Evolutionary conservation across 2,888 invertebrate species (phyloP).

Genomic region (Hartigia nigra): DNA sequence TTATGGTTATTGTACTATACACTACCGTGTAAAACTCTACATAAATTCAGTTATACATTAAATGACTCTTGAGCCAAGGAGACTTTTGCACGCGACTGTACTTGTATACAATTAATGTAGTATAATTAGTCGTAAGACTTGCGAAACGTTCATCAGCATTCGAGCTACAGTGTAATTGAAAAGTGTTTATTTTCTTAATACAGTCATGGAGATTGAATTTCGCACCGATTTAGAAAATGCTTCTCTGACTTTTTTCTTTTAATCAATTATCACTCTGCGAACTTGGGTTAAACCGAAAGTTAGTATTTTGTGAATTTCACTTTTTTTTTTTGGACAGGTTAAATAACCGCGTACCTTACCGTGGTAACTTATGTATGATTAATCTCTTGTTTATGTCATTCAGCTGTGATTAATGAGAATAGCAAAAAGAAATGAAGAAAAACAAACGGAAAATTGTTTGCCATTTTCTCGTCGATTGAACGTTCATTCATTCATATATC

Average conservation of each 20-base stretch:
- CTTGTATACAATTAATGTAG: neutral
- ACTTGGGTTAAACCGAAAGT: neutral
- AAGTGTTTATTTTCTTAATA: neutral
- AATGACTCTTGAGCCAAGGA: neutral
- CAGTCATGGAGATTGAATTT: no score
- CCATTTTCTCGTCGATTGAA: neutral
- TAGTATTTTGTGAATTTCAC: neutral
- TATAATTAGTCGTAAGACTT: neutral
- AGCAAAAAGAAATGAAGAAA: neutral
- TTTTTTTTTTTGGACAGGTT: neutral
- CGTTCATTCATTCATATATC: neutral
- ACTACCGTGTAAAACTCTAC: neutral
- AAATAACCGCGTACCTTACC: neutral
- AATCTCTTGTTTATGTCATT: neutral
- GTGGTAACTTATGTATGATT: neutral
- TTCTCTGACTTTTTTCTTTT: neutral
- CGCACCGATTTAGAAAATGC: no score
- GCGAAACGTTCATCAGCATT: neutral
- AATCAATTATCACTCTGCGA: neutral
- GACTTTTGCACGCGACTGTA: neutral
- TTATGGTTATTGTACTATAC: neutral
- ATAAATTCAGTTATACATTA: neutral
- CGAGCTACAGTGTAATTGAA: neutral
- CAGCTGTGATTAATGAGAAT: neutral
- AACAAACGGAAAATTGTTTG: neutral